Conservation (phyloP, 37 sponge, comb jelly and placozoan genomes). For the Agelas oroides region DNA sequence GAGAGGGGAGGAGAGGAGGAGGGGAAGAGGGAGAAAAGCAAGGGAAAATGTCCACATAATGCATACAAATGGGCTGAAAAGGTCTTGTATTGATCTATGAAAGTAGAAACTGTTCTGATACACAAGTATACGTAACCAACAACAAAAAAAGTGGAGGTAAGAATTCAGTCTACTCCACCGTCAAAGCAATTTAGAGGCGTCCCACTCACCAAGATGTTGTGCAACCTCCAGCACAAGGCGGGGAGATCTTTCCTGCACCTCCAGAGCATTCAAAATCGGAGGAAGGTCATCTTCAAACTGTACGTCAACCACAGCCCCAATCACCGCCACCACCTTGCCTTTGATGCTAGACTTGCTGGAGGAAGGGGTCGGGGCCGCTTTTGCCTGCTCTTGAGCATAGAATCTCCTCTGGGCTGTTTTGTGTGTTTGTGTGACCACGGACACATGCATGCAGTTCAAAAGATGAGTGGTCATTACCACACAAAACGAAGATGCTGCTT, state of each 20-base stretch:
- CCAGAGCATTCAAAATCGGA: constrained; percentile 97
- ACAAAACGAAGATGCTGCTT: too few relatives aligned
- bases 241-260: constrained; percentile 80
- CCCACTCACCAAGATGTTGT: constrained; percentile 96
- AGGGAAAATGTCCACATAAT: too few relatives aligned
- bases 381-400: constrained; percentile 31
- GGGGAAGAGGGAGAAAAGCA: background rate
- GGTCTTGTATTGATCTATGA: too few relatives aligned
- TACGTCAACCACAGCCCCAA: constrained; percentile 99
- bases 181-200: too few relatives aligned
- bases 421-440: background rate
- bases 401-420: constrained; percentile 48
- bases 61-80: background rate
- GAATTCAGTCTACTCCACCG: too few relatives aligned
- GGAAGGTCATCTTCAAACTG: constrained; percentile 98
- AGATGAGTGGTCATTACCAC: background rate
- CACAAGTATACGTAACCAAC: too few relatives aligned
- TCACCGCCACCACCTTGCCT: constrained; percentile 95
- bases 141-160: too few relatives aligned
- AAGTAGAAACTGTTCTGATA: too few relatives aligned
- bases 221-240: constrained; percentile 95
- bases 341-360: constrained; percentile 16
- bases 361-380: constrained; percentile 8
- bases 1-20: too few relatives aligned
- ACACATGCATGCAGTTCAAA: background rate